Percentiles rank a stretch among this genome's conserved stretches.
phyloP scores from a whole-genome alignment of 2,113 vertebrate genomes.

The Paedocypris sp. region DNA sequence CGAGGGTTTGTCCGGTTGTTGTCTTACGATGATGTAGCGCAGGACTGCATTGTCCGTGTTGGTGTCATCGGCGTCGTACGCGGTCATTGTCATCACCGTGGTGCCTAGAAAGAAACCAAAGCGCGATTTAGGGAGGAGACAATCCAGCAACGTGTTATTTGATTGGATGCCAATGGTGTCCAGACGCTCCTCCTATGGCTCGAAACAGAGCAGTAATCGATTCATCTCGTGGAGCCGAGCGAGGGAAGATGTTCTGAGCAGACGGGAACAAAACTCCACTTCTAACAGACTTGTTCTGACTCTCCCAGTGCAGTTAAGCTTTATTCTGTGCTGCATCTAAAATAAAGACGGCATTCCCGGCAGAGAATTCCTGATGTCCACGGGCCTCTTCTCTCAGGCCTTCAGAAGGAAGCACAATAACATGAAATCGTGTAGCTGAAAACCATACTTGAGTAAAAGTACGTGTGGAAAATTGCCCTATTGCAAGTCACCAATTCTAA shows the following conservation, averaged over 20 bases:
- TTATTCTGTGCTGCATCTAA: conserved; percentile 45
- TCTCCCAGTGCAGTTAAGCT: not conserved
- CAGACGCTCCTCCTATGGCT: not conserved
- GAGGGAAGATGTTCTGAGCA: not conserved
- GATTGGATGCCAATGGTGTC: not conserved
- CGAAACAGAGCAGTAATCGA: not conserved
- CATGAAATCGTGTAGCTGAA: no score
- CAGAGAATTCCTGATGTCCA: conserved; percentile 34
- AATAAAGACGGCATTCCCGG: conserved; percentile 32
- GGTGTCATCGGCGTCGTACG: conserved; percentile 81
- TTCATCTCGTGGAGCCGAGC: not conserved
- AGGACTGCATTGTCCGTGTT: conserved; percentile 83
- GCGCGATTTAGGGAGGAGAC: not conserved
- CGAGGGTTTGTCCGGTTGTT: conserved; percentile 85
- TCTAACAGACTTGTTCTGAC: not conserved
- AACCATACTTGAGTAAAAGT: no score
- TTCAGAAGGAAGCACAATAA: not conserved
- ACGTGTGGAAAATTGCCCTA: no score
- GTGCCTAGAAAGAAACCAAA: conserved; percentile 62
- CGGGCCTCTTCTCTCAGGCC: conserved; percentile 23
- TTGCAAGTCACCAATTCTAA: no score
- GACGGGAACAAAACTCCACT: not conserved
- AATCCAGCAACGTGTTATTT: not conserved
- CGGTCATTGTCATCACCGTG: conserved; percentile 88
- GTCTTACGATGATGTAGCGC: conserved; percentile 84